Conservation (phyloP, 2,888 invertebrate species). For the Branchellion lobata region DNA sequence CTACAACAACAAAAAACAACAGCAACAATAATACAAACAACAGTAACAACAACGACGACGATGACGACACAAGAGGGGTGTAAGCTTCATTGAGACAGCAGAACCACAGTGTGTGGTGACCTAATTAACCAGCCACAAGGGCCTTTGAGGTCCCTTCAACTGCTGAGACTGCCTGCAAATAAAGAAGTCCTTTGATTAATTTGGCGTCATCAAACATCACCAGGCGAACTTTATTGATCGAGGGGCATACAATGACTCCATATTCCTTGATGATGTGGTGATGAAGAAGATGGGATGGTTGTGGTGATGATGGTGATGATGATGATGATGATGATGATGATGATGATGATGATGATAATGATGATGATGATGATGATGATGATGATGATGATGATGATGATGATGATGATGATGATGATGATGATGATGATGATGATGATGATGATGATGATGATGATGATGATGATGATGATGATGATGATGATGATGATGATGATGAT, state of each 20-base stretch:
- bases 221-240: neutral
- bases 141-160: too few relatives aligned
- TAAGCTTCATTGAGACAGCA: too few relatives aligned
- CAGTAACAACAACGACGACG: too few relatives aligned
- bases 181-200: conserved; percentile 7
- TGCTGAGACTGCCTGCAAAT: too few relatives aligned
- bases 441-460: conserved; percentile 49
- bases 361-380: conserved; percentile 8
- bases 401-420: neutral
- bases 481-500: conserved; percentile 49
- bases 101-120: too few relatives aligned
- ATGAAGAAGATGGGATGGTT: neutral
- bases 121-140: too few relatives aligned
- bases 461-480: conserved; percentile 50
- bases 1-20: too few relatives aligned
- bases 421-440: conserved; percentile 36
- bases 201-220: neutral
- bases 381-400: neutral
- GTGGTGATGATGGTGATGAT: neutral
- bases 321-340: neutral
- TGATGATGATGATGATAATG: neutral
- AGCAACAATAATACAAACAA: too few relatives aligned
- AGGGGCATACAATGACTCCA: neutral
- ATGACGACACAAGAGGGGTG: too few relatives aligned
- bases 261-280: neutral